Conservation (phyloP, 1,140 invertebrate species). For the Hormaphis cornu region DNA sequence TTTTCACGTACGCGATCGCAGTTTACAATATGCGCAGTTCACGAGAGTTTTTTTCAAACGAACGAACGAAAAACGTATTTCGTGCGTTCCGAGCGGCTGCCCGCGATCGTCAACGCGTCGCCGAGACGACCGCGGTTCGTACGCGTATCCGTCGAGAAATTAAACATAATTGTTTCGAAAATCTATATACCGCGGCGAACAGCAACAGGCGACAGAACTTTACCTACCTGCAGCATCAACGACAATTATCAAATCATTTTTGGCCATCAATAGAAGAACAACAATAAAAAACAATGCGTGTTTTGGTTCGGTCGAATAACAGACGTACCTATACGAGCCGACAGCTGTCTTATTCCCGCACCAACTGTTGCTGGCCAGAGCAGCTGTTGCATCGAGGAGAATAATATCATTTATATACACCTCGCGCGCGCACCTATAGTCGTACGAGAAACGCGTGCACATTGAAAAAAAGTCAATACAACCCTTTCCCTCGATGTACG, state of each 20-base stretch:
- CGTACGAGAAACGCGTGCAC: background rate
- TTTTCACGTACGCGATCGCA: too few species aligned
- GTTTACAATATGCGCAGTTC: too few species aligned
- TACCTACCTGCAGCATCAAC: background rate
- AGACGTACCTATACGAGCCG: too few species aligned
- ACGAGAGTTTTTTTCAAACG: too few species aligned
- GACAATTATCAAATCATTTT: constrained; percentile 23
- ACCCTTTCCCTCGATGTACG: constrained; percentile 27
- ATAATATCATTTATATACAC: background rate
- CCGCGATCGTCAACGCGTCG: too few species aligned
- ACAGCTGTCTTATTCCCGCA: constrained; percentile 27
- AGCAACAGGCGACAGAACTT: background rate
- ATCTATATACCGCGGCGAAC: background rate
- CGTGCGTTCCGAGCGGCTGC: too few species aligned
- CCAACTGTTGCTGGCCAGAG: constrained; percentile 32
- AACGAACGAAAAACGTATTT: too few species aligned
- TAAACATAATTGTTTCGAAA: background rate
- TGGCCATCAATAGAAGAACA: constrained; percentile 18
- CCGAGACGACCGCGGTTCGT: too few species aligned
- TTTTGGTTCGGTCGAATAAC: constrained; percentile 17
- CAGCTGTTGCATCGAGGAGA: constrained; percentile 23
- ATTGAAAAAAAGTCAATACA: constrained; percentile 29
- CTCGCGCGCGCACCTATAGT: background rate
- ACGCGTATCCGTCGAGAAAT: background rate
- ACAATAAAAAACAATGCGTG: constrained; percentile 18